Base-by-base conservation (phyloP, 2,888 invertebrate genomes). In the Sycophila texana region DNA sequence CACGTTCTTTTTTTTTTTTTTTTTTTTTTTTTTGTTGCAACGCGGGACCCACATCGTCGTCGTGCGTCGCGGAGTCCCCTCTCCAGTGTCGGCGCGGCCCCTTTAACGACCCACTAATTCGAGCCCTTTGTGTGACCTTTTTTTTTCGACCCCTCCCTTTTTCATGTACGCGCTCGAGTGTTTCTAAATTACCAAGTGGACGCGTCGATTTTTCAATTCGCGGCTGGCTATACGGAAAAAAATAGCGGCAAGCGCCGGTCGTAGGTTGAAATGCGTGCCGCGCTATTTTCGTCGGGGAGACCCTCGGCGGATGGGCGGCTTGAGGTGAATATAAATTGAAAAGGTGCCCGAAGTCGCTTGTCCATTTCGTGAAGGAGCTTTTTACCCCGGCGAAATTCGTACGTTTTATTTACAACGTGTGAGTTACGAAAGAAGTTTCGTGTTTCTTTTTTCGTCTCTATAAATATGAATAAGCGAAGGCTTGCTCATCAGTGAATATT, bases 71-170 rank as follows among this genome's bases (percentile, higher is more conserved):
- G 30, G 4, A 16, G 39, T 18, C 10, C 47, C 20, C 7, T 5
- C 10, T 22, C 20, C 39, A 61, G 63, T 82, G 83, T 84, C 79
- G 84, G 83, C 82, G 66, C 79, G 47, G 57, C 47, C 70, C 60
- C 63, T 74, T 75, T 83, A 81, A 84, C 83, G 83, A 82, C 82
- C 82, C 79, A 80, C 82, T 83, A 83, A 84, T 85, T 84, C 60
- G 65, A 80, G 74, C 55, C 77, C 72, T 75, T 82, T 80, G 81
- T 80, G 26, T 13, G 55, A 16, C 22, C 10, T 51, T 57, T 66
- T 68, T 68, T 53, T 72, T 55, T 49, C 39, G 55, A 22, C 71
- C 16, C 70, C 20, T 18, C n/a, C 51, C 49, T 22, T 51, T 47
- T n/a, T 2, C 70, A 20, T 30, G 2, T 30, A 14, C 18, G 2